Evolutionary conservation across 2,888 invertebrate genomes (phyloP), one percentile per base, ranked within the genome.

Genomic region (Hedychridium roseum): DNA sequence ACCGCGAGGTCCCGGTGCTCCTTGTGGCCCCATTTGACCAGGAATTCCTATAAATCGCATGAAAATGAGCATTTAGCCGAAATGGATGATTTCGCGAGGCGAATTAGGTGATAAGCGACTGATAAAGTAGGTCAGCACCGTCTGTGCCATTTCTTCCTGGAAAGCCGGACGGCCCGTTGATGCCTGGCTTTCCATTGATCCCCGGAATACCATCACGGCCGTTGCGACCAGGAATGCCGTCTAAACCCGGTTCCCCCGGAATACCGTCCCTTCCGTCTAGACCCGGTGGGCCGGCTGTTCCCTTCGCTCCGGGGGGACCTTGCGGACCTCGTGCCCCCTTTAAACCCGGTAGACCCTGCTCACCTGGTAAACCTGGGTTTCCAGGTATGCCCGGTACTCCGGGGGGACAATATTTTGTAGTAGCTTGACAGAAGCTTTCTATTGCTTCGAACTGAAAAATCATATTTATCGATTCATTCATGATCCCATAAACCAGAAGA

Each of bases 241-340:
- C 92, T 23, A 94, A 80, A 0, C 95, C 94, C 0, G 94, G 94
- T 68, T 93, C 93, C 0, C 95, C 95, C 0, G 94, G 94, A 0
- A 94, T 87, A 2, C 94, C 94, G 63, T 94, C 93, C 43, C 92
- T 82, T 0, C 94, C 95, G 68, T 95, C 94, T 1, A 94, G 78
- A 0, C 92, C 92, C 0, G 87, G 80, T 28, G 85, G 83, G 0
- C 90, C 90, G 30, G 85, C 82, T 21, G 84, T 84, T 0, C 89
- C 89, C 5, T 74, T 74, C 1, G 59, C 45, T 31, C 92, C 83
- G 2, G 86, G 83, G 51, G 88, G 86, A 1, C 92, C 92, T 49
- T 88, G 86, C 0, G 85, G 85, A 0, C 91, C 91, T 0, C 85
- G 82, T 1, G 86, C 84, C 0, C 91, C 91, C 0, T 84, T 82